Percentiles rank a stretch among this genome's conserved stretches.
phyloP scores from a whole-genome alignment of 2,113 vertebrate species.

The Chloroceryle aenea region DNA sequence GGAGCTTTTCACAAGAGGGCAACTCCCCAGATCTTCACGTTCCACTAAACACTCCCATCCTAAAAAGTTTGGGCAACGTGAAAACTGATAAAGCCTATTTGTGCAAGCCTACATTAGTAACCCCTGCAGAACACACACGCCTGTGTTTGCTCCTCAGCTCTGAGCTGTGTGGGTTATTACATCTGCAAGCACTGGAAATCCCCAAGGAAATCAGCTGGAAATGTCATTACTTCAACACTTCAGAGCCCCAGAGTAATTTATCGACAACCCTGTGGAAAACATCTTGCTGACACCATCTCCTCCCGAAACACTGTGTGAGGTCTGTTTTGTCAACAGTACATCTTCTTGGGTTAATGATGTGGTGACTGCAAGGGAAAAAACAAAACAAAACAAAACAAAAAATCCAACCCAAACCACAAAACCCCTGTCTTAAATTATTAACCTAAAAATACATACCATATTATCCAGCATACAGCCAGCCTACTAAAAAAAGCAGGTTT shows the following conservation, averaged over 20 bases:
- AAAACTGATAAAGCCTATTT: background rate
- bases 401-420: background rate
- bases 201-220: conserved; percentile 21
- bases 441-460: conserved; percentile 24
- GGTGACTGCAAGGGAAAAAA: background rate
- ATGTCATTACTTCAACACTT: conserved; percentile 17
- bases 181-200: background rate
- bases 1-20: background rate
- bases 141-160: background rate
- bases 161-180: background rate
- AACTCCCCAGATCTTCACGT: background rate
- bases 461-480: background rate
- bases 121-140: background rate
- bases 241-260: background rate
- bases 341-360: conserved; percentile 16
- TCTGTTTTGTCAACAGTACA: conserved; percentile 41
- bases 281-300: background rate
- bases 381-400: background rate
- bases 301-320: background rate
- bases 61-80: background rate
- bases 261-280: background rate
- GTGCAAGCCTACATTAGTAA: background rate
- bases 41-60: background rate
- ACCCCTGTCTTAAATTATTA: background rate
- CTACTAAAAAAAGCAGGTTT: background rate